These are phyloP conservation scores for Liolophura sinensis DNA, from an alignment of 1,140 invertebrate genomes.

Conservation along the genomic window DNA sequence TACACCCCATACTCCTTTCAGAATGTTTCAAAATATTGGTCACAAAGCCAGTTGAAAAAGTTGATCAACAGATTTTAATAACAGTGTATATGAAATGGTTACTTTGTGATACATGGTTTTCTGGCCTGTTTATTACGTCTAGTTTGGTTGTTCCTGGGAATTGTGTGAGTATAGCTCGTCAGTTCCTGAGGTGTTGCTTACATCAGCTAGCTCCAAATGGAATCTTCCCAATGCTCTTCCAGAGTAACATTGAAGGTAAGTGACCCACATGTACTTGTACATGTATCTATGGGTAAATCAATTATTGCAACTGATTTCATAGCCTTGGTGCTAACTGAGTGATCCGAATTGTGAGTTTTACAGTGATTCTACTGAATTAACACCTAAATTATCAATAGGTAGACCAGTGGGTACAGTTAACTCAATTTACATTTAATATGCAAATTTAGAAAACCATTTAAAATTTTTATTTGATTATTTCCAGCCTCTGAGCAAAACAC, in stretches of 20 bases:
- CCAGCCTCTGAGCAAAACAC: no score
- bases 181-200: constrained; percentile 93
- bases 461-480: no score
- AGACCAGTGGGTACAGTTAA: no score
- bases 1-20: no score
- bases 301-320: constrained; percentile 56
- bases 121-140: constrained; percentile 59
- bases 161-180: constrained; percentile 83
- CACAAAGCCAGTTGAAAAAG: no score
- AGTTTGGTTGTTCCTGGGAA: constrained; percentile 63
- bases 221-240: constrained; percentile 94
- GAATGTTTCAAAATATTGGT: no score
- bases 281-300: neutral
- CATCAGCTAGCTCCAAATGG: constrained; percentile 96
- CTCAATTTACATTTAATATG: no score
- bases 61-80: no score
- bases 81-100: neutral
- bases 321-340: neutral
- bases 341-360: neutral
- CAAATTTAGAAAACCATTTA: no score
- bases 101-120: neutral
- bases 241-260: constrained; percentile 60
- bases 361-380: no score
- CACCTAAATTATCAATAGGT: no score
- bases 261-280: neutral